phyloP scores from a whole-genome alignment of 2,113 vertebrate species.

The Dascyllus trimaculatus region DNA sequence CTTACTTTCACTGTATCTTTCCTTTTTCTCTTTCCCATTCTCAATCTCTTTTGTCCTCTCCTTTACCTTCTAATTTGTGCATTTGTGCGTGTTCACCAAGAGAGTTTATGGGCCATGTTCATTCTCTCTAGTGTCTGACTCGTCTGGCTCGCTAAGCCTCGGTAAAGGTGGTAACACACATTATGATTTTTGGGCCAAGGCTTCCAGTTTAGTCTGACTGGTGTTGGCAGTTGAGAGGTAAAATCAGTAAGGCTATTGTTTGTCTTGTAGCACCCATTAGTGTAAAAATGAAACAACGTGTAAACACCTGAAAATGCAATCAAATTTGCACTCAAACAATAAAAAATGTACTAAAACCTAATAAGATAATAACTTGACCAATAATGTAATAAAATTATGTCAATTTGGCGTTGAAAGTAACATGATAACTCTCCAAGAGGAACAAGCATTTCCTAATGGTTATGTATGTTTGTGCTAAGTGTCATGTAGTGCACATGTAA shows the following conservation, averaged over 20 bases:
- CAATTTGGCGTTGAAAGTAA: no score
- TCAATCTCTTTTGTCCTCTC: conserved; percentile 20
- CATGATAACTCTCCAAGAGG: no score
- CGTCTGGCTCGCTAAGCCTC: background rate
- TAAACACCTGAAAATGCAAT: no score
- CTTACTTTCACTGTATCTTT: conserved; percentile 60
- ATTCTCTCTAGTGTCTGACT: conserved; percentile 5
- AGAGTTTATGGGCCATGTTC: conserved; percentile 6
- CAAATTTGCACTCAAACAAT: no score
- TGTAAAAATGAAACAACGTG: no score
- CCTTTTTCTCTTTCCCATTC: conserved; percentile 26
- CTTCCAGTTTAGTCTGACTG: background rate
- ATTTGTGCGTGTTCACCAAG: background rate
- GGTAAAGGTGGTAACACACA: conserved; percentile 4
- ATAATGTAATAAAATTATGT: no score
- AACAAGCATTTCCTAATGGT: no score
- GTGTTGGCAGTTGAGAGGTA: background rate
- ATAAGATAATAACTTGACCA: no score
- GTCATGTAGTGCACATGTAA: no score
- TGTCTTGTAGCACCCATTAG: background rate
- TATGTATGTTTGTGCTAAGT: no score
- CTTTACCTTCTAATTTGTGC: conserved; percentile 25
- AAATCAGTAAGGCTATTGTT: conserved; percentile 1
- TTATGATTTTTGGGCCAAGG: background rate
- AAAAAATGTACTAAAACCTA: no score